Evolutionary conservation across 2,888 invertebrate species (phyloP).

Genomic region (Aphelenchoides bicaudatus): DNA sequence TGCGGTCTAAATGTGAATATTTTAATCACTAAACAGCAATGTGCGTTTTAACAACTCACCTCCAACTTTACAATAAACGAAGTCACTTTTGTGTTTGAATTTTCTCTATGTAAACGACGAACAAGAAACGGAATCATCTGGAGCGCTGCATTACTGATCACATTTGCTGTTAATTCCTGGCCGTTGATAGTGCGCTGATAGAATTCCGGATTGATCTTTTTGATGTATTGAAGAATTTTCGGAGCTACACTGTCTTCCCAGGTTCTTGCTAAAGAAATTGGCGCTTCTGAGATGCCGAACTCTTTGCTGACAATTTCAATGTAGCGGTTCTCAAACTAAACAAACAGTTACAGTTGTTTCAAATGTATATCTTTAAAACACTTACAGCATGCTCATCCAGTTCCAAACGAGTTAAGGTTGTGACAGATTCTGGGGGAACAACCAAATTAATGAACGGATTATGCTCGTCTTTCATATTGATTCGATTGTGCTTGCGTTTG

Average conservation of each 20-base stretch:
- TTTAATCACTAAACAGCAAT: too few relatives aligned
- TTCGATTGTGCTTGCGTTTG: background rate
- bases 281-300: background rate
- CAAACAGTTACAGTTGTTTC: background rate
- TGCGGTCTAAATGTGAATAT: constrained; percentile 1
- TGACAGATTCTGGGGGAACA: constrained; percentile 13
- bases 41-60: background rate
- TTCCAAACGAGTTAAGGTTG: background rate
- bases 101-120: constrained; percentile 6
- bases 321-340: constrained; percentile 16
- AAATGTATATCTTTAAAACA: background rate
- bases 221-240: constrained; percentile 7
- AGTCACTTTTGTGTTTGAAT: constrained; percentile 12
- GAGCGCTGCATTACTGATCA: constrained; percentile 1
- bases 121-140: constrained; percentile 17
- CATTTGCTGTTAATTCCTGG: background rate
- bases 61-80: background rate
- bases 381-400: constrained; percentile 9
- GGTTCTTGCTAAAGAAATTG: constrained; percentile 1
- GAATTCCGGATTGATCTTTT: constrained; percentile 9
- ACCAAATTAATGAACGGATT: background rate
- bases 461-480: background rate
- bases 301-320: constrained; percentile 11
- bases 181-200: background rate
- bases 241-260: constrained; percentile 8